These are phyloP conservation scores for Arremon aurantiirostris DNA, from an alignment of 2,797 vertebrate species.

Conservation along the genomic window DNA sequence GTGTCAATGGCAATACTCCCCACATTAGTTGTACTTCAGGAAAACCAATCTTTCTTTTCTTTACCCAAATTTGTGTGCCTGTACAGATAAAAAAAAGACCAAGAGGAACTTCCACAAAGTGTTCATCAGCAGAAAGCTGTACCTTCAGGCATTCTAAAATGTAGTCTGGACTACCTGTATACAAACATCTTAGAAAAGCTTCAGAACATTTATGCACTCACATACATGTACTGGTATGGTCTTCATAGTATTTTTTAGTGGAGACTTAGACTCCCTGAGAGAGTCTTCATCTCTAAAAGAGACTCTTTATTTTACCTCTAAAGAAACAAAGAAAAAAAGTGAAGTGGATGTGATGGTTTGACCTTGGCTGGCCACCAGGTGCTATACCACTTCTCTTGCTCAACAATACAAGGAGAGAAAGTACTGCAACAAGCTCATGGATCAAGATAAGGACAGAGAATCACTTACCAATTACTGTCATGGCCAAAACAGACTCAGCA, in stretches of 20 bases:
- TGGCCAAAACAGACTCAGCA: accelerated
- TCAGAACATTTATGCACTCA: neutral
- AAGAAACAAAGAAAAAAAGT: neutral
- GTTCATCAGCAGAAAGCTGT: neutral
- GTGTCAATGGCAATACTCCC: neutral
- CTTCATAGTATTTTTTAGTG: neutral
- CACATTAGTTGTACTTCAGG: neutral
- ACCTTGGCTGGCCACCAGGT: neutral
- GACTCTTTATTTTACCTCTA: neutral
- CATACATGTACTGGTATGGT: too few relatives aligned
- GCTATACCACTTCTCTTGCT: neutral
- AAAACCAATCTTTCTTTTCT: neutral
- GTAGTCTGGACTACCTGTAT: neutral
- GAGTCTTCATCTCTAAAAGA: neutral
- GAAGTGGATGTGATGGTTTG: neutral
- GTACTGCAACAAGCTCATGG: neutral
- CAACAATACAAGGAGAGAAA: neutral
- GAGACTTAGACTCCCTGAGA: neutral
- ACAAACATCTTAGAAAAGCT: neutral
- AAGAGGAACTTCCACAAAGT: neutral
- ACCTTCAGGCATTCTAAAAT: neutral
- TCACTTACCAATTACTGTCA: neutral
- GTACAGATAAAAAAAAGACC: neutral
- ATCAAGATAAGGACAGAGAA: neutral
- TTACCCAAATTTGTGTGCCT: neutral